Base-by-base conservation (phyloP, 2,888 invertebrate species). In the Drosophila histrio region DNA sequence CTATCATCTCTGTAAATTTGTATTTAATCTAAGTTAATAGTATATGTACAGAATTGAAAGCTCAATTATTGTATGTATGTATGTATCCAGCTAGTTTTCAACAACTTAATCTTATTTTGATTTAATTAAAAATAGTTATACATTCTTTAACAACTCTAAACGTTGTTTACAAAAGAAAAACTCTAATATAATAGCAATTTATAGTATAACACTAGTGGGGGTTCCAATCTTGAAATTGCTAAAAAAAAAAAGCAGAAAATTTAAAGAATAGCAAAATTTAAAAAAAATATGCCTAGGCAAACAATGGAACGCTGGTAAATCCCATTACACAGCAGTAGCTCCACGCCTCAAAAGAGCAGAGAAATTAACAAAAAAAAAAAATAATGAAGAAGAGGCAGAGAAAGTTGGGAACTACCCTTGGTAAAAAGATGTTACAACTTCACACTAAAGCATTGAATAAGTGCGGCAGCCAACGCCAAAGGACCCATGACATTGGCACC, bases 381-480 rank as follows among this genome's bases (percentile, higher is more conserved):
- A 17, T 1, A 3, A 15, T 17, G 9, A 3, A 53, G 22, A 26
- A 34, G 28, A 1, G 39, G 28, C 22, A 19, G 3, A 15, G 44
- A 50, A 38, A 19, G 28, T n/a, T 11, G 47, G 36, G 56, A 50
- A 57, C 46, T 43, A 44, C 67, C 60, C 72, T 52, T 7, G 47
- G 39, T 22, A 49, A 60, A 57, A 62, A 88, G 77, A 89, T 87
- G 87, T 86, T 90, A 78, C 81, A 75, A 77, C 70, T 89, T 89
- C 90, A 89, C 89, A 89, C 90, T 81, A 84, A 82, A 79, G 85
- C 87, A 84, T 84, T 87, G 83, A 86, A 53, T 66, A 85, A 85
- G 88, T 89, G 90, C 82, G 71, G 74, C 78, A 60, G 62, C 65
- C 73, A 78, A 73, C 70, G 76, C 76, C 73, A 69, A 68, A 77